Base-by-base conservation (phyloP, 2,113 vertebrate species). In the Seriola quinqueradiata region DNA sequence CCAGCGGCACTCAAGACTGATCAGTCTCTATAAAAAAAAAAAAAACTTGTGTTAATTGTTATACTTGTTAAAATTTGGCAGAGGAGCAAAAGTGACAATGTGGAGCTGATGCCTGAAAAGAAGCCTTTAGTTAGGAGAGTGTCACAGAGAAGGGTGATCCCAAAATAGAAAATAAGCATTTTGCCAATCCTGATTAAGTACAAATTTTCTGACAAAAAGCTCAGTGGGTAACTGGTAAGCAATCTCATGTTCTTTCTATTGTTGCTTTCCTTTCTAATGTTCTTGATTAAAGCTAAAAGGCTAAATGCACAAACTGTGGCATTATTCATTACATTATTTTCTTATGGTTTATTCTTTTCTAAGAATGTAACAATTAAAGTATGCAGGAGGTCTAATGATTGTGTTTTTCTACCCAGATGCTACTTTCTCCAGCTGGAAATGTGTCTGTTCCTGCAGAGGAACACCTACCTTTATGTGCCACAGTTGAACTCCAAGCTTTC, bases 401-500 rank as follows among this genome's bases (percentile, higher is more conserved):
- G 1, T 67, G 0, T 87, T 66, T 77, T 84, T 3, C n/a, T 77
- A 21, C 44, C n/a, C 70, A 94, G 94, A 88, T 93, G 21, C 44
- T 42, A 6, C 83, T 94, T 44, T 84, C 70, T 60, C 88, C 80
- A 11, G 3, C 77, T 54, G 44, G 21, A 79, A 71, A 75, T 55
- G 52, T 42, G 16, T 44, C 76, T 38, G 28, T n/a, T 67, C 4
- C 38, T 16, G 6, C 72, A 48, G n/a, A 85, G 63, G 70, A 63
- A 87, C 65, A 72, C 36, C 70, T 61, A 61, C 52, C 81, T 70
- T 58, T 88, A n/a, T 54, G 74, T 48, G 94, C 90, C 42, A 90
- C 78, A 17, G 79, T 96, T 21, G 90, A 95, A 78, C 93, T 96
- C n/a, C 85, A 93, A 32, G 72, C 90, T n/a, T 96, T 96, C 75